A percentile compares a stretch with the other conserved stretches of the same genome.
These are phyloP conservation scores for Eutrigla gurnardus DNA, from an alignment of 2,797 vertebrate genomes.

Conservation along the genomic window DNA sequence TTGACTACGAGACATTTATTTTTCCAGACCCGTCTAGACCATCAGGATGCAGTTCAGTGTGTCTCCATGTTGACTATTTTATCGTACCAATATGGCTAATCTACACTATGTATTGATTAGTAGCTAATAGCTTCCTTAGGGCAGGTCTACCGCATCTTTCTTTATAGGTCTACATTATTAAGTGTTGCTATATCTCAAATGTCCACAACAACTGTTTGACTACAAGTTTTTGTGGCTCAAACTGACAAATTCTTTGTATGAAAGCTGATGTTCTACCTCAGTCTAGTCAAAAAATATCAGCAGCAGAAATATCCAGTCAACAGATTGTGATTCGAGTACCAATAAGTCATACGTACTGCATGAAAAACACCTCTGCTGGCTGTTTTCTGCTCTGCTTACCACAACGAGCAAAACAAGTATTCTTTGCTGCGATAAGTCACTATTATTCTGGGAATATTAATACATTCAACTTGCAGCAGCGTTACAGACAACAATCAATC, in stretches of 20 bases:
- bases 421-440: not conserved
- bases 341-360: not conserved
- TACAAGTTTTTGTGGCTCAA: not conserved
- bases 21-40: not conserved
- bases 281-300: constrained; percentile 7
- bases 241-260: not conserved
- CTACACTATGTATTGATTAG: not conserved
- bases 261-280: not conserved
- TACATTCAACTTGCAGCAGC: not conserved
- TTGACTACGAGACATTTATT: not conserved
- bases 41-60: not conserved
- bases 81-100: not conserved
- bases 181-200: not conserved
- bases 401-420: not conserved
- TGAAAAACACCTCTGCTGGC: not conserved
- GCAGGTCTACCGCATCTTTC: not conserved
- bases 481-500: not conserved
- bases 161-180: not conserved
- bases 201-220: not conserved
- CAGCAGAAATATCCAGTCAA: not conserved
- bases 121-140: not conserved
- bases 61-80: not conserved
- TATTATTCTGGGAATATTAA: not conserved
- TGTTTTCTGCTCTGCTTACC: not conserved
- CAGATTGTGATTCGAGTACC: not conserved